A percentile compares a stretch with the other conserved stretches of the same genome.
These are phyloP conservation scores for Halesus radiatus DNA, from an alignment of 1,140 invertebrate genomes.

Conservation along the genomic window DNA sequence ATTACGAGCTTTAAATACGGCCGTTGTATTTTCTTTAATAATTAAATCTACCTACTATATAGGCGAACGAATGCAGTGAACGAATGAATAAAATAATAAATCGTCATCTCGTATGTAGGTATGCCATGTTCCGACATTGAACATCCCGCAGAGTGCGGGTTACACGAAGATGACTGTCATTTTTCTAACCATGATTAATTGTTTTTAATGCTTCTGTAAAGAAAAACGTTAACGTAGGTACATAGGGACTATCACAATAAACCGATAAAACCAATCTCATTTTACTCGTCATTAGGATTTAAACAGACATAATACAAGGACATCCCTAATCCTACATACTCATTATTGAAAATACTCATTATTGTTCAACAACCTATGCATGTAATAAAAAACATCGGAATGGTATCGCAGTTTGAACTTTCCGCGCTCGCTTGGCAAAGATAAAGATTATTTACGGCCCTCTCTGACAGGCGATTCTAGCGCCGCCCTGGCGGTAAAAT, in stretches of 20 bases:
- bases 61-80: constrained; percentile 13
- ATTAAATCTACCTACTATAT: constrained; percentile 2
- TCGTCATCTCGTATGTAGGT: not conserved
- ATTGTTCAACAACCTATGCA: too few relatives aligned
- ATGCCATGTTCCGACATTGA: constrained; percentile 10
- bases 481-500: constrained; percentile 23
- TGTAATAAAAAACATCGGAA: not conserved
- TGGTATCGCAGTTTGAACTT: constrained; percentile 31
- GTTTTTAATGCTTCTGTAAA: constrained; percentile 30
- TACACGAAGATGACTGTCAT: constrained; percentile 40
- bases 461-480: not conserved
- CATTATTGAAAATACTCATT: too few relatives aligned
- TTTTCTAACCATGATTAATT: constrained; percentile 44
- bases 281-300: constrained; percentile 36
- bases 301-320: not conserved
- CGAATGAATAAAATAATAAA: constrained; percentile 3
- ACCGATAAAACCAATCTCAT: constrained; percentile 40
- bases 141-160: constrained; percentile 31
- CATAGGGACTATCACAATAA: too few relatives aligned
- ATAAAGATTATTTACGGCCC: not conserved
- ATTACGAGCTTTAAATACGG: constrained; percentile 33
- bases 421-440: constrained; percentile 13
- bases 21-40: constrained; percentile 1
- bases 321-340: not conserved
- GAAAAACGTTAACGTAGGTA: not conserved